Percentiles rank a stretch among this genome's conserved stretches.
phyloP scores from a whole-genome alignment of 2,888 invertebrate genomes.

The Lymantria dispar region DNA sequence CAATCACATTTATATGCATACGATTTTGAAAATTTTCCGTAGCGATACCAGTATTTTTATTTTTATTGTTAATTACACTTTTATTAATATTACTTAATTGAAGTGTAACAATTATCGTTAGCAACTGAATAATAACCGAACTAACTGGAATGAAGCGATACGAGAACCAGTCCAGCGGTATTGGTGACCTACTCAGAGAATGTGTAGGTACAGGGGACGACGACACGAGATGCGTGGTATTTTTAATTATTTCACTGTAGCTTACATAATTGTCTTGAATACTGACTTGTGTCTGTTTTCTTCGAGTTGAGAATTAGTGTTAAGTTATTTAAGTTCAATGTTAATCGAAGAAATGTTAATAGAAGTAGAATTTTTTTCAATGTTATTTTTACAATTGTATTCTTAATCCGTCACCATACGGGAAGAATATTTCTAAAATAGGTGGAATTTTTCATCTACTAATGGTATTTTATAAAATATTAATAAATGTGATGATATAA shows the following conservation, averaged over 20 bases:
- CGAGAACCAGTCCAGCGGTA: conserved; percentile 4
- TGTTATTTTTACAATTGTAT: too few relatives aligned
- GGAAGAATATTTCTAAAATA: too few relatives aligned
- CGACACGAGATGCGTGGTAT: conserved; percentile 9
- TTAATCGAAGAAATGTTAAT: not conserved
- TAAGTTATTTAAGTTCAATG: not conserved
- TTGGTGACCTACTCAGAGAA: conserved; percentile 14
- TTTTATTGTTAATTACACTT: not conserved
- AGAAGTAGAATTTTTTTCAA: not conserved
- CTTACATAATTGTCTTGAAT: conserved; percentile 19
- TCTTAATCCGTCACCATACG: too few relatives aligned
- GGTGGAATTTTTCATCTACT: too few relatives aligned
- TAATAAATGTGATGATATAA: too few relatives aligned
- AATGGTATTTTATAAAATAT: too few relatives aligned
- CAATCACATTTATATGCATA: too few relatives aligned
- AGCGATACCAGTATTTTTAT: too few relatives aligned
- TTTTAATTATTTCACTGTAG: conserved; percentile 21
- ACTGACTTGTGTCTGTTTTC: not conserved
- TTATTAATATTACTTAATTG: not conserved
- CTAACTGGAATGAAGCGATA: not conserved
- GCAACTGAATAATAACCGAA: not conserved
- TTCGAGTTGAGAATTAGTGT: not conserved
- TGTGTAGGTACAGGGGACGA: conserved; percentile 15
- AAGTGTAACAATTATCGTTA: too few relatives aligned
- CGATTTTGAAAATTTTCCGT: too few relatives aligned